Percentiles rank a stretch among this genome's conserved stretches.
phyloP scores from a whole-genome alignment of 2,888 invertebrate genomes.

The Tineola bisselliella region DNA sequence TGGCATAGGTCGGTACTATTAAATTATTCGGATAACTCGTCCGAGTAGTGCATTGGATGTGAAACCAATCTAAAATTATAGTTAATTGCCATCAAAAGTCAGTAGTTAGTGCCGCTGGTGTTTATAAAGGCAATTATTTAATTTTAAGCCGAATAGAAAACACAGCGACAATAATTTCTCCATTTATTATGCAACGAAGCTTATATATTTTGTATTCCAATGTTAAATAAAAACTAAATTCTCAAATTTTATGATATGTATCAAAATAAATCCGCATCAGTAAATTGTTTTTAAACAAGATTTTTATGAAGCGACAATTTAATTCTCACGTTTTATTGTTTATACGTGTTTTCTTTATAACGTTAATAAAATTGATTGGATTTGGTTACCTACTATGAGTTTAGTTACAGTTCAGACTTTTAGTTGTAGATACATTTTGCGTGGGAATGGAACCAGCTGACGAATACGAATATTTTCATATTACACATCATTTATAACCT shows the following conservation, averaged over 20 bases:
- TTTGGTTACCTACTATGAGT: neutral
- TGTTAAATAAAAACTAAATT: neutral
- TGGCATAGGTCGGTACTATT: constrained; percentile 36
- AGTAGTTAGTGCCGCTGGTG: constrained; percentile 52
- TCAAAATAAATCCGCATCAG: constrained; percentile 20
- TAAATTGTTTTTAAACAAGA: constrained; percentile 56
- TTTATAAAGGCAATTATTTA: constrained; percentile 20
- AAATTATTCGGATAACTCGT: neutral
- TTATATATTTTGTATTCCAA: neutral
- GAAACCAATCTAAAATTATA: constrained; percentile 53
- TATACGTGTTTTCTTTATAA: constrained; percentile 21
- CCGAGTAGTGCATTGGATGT: constrained; percentile 15
- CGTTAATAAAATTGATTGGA: neutral
- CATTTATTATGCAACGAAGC: neutral
- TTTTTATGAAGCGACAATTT: constrained; percentile 13
- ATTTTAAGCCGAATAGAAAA: constrained; percentile 30
- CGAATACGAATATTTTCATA: too few species aligned
- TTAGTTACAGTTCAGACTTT: neutral
- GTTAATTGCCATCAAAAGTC: constrained; percentile 34
- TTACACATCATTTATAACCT: too few species aligned
- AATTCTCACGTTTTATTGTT: constrained; percentile 9
- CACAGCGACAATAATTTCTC: constrained; percentile 18
- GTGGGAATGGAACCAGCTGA: neutral
- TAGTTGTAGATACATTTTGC: neutral
- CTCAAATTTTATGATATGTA: constrained; percentile 1